A percentile compares a stretch with the other conserved stretches of the same genome.
Conservation (phyloP, 2,113 vertebrate genomes). For the Gadus macrocephalus region DNA sequence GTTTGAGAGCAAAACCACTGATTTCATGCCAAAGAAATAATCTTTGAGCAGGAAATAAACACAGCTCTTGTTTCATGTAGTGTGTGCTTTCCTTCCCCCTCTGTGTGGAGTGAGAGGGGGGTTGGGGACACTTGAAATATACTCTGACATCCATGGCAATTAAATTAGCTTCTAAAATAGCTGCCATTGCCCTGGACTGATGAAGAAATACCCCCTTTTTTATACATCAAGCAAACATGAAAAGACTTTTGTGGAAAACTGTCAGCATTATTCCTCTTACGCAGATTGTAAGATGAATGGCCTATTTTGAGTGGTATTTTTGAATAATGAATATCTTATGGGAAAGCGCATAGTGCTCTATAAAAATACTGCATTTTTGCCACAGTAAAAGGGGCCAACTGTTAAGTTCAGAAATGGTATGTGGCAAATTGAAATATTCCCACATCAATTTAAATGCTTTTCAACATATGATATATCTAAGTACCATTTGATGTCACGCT, state of each 20-base stretch:
- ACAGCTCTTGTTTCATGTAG: slow-evolving; percentile 7
- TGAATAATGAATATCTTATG: slow-evolving; percentile 52
- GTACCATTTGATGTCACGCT: no score
- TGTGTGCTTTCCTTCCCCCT: slow-evolving; percentile 12
- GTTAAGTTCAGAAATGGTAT: not conserved
- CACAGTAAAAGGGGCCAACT: slow-evolving; percentile 35
- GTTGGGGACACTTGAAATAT: slow-evolving; percentile 27
- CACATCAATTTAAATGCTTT: not conserved
- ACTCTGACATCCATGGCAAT: slow-evolving; percentile 45
- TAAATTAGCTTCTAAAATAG: slow-evolving; percentile 47
- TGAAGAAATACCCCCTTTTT: slow-evolving; percentile 11
- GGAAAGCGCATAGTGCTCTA: slow-evolving; percentile 45
- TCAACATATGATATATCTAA: not conserved
- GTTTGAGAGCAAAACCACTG: slow-evolving; percentile 39
- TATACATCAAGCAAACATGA: slow-evolving; percentile 43
- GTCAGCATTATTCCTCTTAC: slow-evolving; percentile 40
- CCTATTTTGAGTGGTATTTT: slow-evolving; percentile 36
- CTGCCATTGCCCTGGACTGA: slow-evolving; percentile 14
- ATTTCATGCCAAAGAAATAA: slow-evolving; percentile 54
- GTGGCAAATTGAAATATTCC: not conserved
- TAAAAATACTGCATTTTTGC: slow-evolving; percentile 50
- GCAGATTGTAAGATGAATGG: slow-evolving; percentile 40
- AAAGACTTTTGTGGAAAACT: slow-evolving; percentile 46
- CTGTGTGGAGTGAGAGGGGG: slow-evolving; percentile 22
- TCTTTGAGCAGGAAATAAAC: slow-evolving; percentile 48